A percentile compares a stretch with the other conserved stretches of the same genome.
These are phyloP conservation scores for Tachystola acroxantha DNA, from an alignment of 2,888 invertebrate genomes.

Conservation along the genomic window DNA sequence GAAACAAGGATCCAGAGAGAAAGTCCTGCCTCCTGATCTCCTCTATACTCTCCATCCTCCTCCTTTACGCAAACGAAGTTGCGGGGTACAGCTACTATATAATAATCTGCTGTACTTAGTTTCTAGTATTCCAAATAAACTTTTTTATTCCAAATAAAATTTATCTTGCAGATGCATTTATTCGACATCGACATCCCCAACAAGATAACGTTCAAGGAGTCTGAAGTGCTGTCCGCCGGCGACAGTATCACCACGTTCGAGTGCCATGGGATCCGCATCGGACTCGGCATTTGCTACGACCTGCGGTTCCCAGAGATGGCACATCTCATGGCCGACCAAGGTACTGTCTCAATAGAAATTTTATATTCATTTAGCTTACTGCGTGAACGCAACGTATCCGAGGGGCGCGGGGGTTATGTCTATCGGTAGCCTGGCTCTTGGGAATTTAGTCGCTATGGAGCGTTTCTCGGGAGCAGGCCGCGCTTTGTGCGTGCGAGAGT, in stretches of 20 bases:
- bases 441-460: conserved; percentile 22
- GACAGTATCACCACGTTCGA: conserved; percentile 85
- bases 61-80: too few relatives aligned
- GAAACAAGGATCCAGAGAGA: too few relatives aligned
- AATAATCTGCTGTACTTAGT: not conserved
- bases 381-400: conserved; percentile 2
- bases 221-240: conserved; percentile 89
- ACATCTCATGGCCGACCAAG: conserved; percentile 81
- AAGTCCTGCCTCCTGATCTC: too few relatives aligned
- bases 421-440: conserved; percentile 11
- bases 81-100: too few relatives aligned
- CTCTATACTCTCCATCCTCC: too few relatives aligned
- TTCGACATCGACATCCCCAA: conserved; percentile 98
- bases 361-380: too few relatives aligned
- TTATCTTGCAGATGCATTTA: conserved; percentile 89
- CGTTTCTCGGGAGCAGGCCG: conserved; percentile 18
- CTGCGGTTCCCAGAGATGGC: conserved; percentile 95
- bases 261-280: conserved; percentile 84
- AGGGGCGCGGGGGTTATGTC: conserved; percentile 2
- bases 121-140: not conserved
- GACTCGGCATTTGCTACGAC: conserved; percentile 97
- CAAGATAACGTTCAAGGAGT: conserved; percentile 95
- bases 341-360: conserved; percentile 40
- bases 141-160: too few relatives aligned
- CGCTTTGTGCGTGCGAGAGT: conserved; percentile 18